Evolutionary conservation across 1,140 invertebrate genomes (phyloP).

Genomic region (Trissolcus basalis): DNA sequence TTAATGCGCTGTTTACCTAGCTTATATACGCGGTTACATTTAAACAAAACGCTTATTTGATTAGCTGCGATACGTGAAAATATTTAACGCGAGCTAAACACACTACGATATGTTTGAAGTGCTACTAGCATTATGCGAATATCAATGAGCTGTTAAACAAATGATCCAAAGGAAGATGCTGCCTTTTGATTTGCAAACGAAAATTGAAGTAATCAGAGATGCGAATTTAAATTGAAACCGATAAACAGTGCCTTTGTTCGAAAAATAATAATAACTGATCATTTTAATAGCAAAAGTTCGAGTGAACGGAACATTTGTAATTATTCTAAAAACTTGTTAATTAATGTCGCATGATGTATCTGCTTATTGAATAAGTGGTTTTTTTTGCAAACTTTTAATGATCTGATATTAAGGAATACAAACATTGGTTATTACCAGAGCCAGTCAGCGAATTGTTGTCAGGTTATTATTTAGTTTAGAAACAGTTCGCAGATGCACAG

Average conservation of each 20-base stretch:
- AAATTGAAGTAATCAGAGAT: no score
- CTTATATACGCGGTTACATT: no score
- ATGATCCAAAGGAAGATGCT: conserved; percentile 26
- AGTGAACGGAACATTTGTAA: no score
- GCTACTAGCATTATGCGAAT: conserved; percentile 29
- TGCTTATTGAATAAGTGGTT: conserved; percentile 7
- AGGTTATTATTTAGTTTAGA: no score
- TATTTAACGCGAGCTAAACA: conserved; percentile 9
- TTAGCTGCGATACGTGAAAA: conserved; percentile 6
- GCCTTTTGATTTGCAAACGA: no score
- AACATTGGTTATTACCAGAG: no score
- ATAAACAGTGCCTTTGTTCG: no score
- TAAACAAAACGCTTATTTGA: conserved; percentile 19
- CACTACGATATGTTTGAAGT: conserved; percentile 32
- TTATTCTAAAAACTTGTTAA: conserved; percentile 12
- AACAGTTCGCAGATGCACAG: no score
- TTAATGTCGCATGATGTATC: conserved; percentile 16
- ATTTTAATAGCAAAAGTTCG: no score
- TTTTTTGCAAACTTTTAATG: conserved; percentile 24
- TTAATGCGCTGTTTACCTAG: not conserved
- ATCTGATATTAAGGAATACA: conserved; percentile 2
- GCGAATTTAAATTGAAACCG: no score
- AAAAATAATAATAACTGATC: no score
- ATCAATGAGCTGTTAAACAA: conserved; percentile 16
- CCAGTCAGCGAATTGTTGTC: no score